Evolutionary conservation across 2,113 vertebrate genomes (phyloP).

Genomic region (Steatornis caripensis): DNA sequence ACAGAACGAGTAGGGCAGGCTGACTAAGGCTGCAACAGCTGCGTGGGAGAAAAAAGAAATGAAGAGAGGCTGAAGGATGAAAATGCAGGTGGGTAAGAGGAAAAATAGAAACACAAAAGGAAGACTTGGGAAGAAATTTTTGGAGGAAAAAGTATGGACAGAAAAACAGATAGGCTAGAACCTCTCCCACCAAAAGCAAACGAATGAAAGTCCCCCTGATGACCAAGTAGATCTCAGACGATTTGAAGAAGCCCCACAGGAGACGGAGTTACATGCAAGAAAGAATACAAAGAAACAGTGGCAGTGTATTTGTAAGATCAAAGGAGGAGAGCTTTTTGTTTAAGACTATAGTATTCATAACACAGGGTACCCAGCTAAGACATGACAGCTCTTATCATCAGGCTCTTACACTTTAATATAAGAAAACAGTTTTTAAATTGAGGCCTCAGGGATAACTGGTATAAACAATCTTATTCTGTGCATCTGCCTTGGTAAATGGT

Average conservation of each 20-base stretch:
- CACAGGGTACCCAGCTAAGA: neutral
- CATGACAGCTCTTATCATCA: slow-evolving; percentile 24
- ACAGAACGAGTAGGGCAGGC: neutral
- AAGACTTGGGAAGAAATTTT: neutral
- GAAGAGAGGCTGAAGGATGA: neutral
- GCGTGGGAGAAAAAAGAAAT: neutral
- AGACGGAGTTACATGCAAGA: neutral
- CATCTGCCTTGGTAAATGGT: slow-evolving; percentile 21
- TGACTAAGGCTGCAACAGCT: neutral
- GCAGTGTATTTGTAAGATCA: neutral
- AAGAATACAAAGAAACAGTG: neutral
- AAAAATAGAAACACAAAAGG: neutral
- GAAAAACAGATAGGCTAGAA: neutral
- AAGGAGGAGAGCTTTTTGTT: slow-evolving; percentile 13
- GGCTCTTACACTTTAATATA: slow-evolving; percentile 19
- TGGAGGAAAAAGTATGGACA: neutral
- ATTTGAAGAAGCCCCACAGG: neutral
- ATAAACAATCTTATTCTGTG: slow-evolving; percentile 26
- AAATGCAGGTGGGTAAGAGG: neutral
- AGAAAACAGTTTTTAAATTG: slow-evolving; percentile 50
- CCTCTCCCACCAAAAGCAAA: neutral
- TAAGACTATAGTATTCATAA: slow-evolving; percentile 22
- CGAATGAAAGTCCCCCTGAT: neutral
- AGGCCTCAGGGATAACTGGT: slow-evolving; percentile 37
- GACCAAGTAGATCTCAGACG: neutral